phyloP scores from a whole-genome alignment of 2,797 vertebrate genomes.

The Prionace glauca region DNA sequence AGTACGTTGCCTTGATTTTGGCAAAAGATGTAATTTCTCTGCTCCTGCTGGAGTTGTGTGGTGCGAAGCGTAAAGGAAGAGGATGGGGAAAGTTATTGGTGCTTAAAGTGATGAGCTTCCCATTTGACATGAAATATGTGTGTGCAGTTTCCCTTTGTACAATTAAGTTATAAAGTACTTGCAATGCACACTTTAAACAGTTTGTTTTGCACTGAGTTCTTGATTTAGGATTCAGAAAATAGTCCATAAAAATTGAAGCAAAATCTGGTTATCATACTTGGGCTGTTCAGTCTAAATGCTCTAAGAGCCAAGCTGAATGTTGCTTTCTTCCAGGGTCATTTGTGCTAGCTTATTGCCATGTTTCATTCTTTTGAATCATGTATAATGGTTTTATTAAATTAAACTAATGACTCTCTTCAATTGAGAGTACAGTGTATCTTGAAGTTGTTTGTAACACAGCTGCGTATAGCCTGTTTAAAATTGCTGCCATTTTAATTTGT shows the following conservation, averaged over 20 bases:
- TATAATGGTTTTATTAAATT: not conserved
- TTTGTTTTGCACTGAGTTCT: not conserved
- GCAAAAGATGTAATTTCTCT: no score
- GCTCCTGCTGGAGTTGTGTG: not conserved
- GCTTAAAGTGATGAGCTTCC: not conserved
- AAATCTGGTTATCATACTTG: not conserved
- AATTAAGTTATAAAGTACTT: not conserved
- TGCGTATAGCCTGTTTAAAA: not conserved
- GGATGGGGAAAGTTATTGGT: not conserved
- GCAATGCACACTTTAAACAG: not conserved
- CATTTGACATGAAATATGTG: not conserved
- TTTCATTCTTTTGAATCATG: not conserved
- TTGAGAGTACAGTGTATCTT: not conserved
- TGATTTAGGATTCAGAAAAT: not conserved
- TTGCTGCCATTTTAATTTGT: not conserved
- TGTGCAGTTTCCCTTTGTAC: not conserved
- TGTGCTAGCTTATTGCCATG: not conserved
- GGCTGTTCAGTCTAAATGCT: not conserved
- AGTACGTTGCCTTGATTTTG: not conserved
- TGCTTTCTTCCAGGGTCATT: not conserved
- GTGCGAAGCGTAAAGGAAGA: not conserved
- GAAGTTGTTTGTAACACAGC: not conserved
- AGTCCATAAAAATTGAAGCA: not conserved
- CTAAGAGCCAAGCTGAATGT: not conserved
- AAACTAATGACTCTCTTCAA: not conserved